Conservation (phyloP, 2,888 invertebrate genomes). For the Diaphora mendica region DNA sequence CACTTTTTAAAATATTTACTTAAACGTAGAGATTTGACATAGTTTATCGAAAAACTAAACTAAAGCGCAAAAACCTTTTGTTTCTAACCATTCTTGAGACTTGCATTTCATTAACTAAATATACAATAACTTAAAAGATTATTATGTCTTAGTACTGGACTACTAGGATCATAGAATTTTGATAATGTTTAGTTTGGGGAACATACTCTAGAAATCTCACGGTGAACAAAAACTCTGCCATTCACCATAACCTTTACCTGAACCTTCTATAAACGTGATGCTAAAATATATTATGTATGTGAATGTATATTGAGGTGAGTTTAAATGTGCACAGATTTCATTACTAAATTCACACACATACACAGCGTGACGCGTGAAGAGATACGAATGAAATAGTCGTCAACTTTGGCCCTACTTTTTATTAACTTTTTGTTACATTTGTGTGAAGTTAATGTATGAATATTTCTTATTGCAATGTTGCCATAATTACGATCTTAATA, state of each 20-base stretch:
- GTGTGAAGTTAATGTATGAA: neutral
- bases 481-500: neutral
- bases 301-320: neutral
- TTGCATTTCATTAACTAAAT: neutral
- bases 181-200: neutral
- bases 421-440: neutral
- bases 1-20: neutral
- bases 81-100: neutral
- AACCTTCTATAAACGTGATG: neutral
- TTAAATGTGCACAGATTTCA: no score
- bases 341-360: neutral
- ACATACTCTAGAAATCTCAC: neutral
- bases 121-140: neutral
- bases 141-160: neutral
- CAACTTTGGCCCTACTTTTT: neutral
- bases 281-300: neutral
- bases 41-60: no score
- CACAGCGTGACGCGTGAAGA: neutral
- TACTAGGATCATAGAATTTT: neutral
- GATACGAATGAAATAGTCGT: neutral
- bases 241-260: no score
- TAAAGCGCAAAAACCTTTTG: no score
- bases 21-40: neutral
- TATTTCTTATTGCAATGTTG: neutral
- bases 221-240: neutral